Evolutionary conservation across 2,113 vertebrate genomes (phyloP).

Genomic region (Puffinus mauretanicus): DNA sequence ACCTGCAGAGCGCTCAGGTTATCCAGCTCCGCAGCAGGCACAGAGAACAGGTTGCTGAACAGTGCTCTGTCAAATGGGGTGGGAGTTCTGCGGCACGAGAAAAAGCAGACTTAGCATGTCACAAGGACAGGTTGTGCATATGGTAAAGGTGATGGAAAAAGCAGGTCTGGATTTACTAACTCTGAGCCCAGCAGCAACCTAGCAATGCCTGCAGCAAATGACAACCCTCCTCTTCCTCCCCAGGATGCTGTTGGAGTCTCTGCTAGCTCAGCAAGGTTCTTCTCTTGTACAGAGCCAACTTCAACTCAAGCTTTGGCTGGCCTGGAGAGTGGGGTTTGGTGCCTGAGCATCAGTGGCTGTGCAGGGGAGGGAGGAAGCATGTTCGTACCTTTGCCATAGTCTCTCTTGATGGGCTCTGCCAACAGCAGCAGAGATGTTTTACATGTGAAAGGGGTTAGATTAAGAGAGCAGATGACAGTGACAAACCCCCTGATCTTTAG

Average conservation of each 20-base stretch:
- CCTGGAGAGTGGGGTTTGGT: background rate
- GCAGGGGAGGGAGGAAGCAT: background rate
- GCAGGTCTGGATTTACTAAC: background rate
- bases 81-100: slow-evolving; percentile 73
- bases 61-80: slow-evolving; percentile 81
- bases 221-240: background rate
- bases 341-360: background rate
- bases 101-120: background rate
- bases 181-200: background rate
- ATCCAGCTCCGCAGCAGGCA: slow-evolving; percentile 72
- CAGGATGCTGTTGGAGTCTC: background rate
- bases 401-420: background rate
- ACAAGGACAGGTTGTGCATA: rapidly evolving
- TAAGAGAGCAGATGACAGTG: background rate
- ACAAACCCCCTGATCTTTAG: background rate
- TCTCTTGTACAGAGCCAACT: background rate
- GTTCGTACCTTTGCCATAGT: background rate
- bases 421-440: background rate
- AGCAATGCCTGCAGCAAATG: background rate
- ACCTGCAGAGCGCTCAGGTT: slow-evolving; percentile 69
- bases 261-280: rapidly evolving
- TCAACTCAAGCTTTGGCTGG: background rate
- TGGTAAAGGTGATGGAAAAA: background rate
- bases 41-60: slow-evolving; percentile 64
- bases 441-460: background rate